These are phyloP conservation scores for Myotis davidii DNA, from an alignment of 2,113 vertebrate species.

Conservation along the genomic window DNA sequence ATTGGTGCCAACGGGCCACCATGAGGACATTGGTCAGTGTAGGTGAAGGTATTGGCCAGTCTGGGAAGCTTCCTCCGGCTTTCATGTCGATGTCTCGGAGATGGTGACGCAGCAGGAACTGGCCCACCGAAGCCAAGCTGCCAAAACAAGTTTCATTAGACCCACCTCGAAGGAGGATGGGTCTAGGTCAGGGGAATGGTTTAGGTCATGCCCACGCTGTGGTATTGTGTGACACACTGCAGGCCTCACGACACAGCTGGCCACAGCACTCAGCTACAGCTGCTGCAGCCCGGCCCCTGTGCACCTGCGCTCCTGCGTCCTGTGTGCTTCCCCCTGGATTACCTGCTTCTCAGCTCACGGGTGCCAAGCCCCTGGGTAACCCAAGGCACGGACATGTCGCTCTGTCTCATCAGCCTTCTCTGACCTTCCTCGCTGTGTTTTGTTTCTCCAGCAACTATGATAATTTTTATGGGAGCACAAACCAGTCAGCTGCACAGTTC, in stretches of 20 bases:
- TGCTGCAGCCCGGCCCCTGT: neutral
- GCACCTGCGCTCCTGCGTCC: neutral
- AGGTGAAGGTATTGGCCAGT: no score
- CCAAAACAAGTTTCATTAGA: neutral
- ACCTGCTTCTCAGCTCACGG: neutral
- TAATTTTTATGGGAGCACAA: neutral
- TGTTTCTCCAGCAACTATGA: neutral
- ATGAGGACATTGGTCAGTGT: no score
- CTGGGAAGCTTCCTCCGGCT: neutral
- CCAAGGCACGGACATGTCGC: fast-evolving
- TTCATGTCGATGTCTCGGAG: neutral
- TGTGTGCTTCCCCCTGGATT: neutral
- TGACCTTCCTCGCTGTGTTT: neutral
- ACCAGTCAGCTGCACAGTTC: neutral
- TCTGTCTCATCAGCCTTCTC: neutral
- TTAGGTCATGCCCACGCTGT: neutral
- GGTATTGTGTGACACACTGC: neutral
- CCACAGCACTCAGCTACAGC: neutral
- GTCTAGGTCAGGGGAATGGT: no score
- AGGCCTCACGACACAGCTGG: neutral
- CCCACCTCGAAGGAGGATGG: neutral
- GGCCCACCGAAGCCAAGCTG: neutral
- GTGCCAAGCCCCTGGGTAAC: no score
- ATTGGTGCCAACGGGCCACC: no score
- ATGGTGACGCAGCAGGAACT: neutral